Conservation (phyloP, 1,140 invertebrate genomes). For the Ostrea denselamellosa region DNA sequence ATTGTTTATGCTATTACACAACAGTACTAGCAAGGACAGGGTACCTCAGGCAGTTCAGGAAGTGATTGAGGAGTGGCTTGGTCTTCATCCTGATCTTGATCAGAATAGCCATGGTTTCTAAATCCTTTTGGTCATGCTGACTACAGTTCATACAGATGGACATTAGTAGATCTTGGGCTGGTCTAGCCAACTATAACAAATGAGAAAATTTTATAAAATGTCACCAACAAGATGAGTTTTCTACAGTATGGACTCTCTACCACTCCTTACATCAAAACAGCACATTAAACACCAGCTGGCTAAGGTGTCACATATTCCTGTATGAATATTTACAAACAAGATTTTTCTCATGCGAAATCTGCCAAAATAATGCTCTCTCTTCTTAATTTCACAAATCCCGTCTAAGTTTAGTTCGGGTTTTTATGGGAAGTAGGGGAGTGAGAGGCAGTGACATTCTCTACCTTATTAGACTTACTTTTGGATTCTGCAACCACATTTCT, state of each 20-base stretch:
- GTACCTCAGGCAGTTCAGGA: conserved; percentile 90
- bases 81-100: conserved; percentile 95
- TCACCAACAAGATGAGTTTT: too few relatives aligned
- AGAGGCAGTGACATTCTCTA: too few relatives aligned
- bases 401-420: neutral
- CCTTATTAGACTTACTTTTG: conserved; percentile 82
- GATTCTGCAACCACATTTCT: conserved; percentile 97
- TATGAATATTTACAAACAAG: too few relatives aligned
- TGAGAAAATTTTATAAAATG: too few relatives aligned
- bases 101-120: conserved; percentile 93
- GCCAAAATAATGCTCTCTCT: too few relatives aligned
- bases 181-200: conserved; percentile 84
- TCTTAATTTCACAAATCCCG: too few relatives aligned
- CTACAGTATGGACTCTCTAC: too few relatives aligned
- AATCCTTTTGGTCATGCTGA: conserved; percentile 87
- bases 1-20: too few relatives aligned
- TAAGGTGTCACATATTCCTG: too few relatives aligned
- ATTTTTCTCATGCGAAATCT: too few relatives aligned
- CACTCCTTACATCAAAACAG: too few relatives aligned
- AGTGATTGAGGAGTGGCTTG: conserved; percentile 93
- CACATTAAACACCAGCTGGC: too few relatives aligned
- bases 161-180: conserved; percentile 95
- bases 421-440: neutral
- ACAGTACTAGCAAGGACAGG: conserved; percentile 59
- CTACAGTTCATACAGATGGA: conserved; percentile 94